These are phyloP conservation scores for Lasioglossum albipes DNA, from an alignment of 1,140 invertebrate genomes.

Conservation along the genomic window DNA sequence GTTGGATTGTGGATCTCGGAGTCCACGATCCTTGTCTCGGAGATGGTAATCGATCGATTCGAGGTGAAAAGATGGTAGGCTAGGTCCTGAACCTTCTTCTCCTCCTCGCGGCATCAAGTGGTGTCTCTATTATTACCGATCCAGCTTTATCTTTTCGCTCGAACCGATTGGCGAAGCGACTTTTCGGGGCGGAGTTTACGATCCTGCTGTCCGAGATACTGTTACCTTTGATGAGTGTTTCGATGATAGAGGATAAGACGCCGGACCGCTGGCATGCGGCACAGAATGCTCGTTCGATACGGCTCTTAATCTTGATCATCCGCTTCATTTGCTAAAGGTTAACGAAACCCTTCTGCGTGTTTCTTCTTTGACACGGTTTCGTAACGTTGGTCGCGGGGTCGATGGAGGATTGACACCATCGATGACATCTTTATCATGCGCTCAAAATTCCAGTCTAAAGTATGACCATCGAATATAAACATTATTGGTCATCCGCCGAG, in stretches of 20 bases:
- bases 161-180: neutral
- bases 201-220: neutral
- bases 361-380: too few species aligned
- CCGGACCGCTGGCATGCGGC: neutral
- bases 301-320: neutral
- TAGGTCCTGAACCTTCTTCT: neutral
- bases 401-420: too few species aligned
- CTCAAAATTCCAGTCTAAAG: too few species aligned
- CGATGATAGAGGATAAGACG: neutral
- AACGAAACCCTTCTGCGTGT: too few species aligned
- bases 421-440: too few species aligned
- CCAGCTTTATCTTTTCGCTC: neutral
- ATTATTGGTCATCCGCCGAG: too few species aligned
- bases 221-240: neutral
- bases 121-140: slow-evolving; percentile 31
- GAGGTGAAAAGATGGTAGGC: neutral
- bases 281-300: neutral
- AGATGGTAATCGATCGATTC: slow-evolving; percentile 24
- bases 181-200: neutral
- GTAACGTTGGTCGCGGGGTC: too few species aligned
- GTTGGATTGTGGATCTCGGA: slow-evolving; percentile 31
- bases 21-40: slow-evolving; percentile 28
- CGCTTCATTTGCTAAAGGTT: neutral
- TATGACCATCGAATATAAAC: too few species aligned
- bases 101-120: too few species aligned